Evolutionary conservation across 2,113 vertebrate species (phyloP).

Genomic region (Seriola dumerili): DNA sequence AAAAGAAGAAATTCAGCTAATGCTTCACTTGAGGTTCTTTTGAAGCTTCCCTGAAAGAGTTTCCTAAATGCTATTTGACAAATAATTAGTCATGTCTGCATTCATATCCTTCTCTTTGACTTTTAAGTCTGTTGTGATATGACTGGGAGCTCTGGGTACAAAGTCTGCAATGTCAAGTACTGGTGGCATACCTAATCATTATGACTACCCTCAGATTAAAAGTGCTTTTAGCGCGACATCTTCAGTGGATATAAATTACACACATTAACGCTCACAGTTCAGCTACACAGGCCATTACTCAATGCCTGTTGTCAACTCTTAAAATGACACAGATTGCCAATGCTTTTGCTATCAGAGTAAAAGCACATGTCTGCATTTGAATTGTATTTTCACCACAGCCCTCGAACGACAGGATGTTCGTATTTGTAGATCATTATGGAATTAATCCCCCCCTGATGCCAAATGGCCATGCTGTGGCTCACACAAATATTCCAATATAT

Average conservation of each 20-base stretch:
- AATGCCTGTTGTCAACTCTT: slow-evolving; percentile 25
- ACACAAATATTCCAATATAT: slow-evolving; percentile 76
- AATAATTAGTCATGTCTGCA: slow-evolving; percentile 75
- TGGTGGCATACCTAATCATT: slow-evolving; percentile 49
- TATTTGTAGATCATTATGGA: slow-evolving; percentile 77
- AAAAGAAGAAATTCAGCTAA: slow-evolving; percentile 70
- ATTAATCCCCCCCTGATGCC: slow-evolving; percentile 75
- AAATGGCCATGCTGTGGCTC: slow-evolving; percentile 69
- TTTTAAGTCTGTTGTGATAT: slow-evolving; percentile 62
- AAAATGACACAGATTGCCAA: slow-evolving; percentile 43
- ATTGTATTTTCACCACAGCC: slow-evolving; percentile 60
- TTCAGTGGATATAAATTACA: slow-evolving; percentile 27
- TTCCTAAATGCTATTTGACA: slow-evolving; percentile 70
- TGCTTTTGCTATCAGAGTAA: slow-evolving; percentile 45
- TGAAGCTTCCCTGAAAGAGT: slow-evolving; percentile 60
- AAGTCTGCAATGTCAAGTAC: slow-evolving; percentile 47
- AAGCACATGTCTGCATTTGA: slow-evolving; percentile 52
- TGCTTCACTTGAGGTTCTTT: slow-evolving; percentile 60
- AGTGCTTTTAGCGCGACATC: slow-evolving; percentile 16
- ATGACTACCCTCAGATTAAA: slow-evolving; percentile 48
- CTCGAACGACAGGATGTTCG: slow-evolving; percentile 63
- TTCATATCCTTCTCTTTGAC: slow-evolving; percentile 50
- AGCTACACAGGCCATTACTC: slow-evolving; percentile 9
- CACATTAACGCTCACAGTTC: slow-evolving; percentile 17
- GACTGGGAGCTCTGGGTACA: slow-evolving; percentile 25